phyloP scores from a whole-genome alignment of 2,888 invertebrate species.

The Rhaphigaster nebulosa region DNA sequence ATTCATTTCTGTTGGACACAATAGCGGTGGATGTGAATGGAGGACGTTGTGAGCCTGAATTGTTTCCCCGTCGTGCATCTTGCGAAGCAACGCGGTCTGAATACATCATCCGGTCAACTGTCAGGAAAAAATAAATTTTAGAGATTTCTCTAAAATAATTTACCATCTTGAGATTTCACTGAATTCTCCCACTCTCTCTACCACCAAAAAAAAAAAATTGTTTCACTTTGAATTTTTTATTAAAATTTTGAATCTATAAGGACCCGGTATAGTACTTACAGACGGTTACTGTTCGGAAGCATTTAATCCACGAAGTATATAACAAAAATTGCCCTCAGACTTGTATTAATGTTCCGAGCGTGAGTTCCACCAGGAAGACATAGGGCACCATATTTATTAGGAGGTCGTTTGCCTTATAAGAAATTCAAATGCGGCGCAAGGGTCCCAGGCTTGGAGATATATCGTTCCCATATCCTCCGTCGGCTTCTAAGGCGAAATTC shows the following conservation, averaged over 20 bases:
- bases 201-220: background rate
- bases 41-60: background rate
- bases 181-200: background rate
- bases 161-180: background rate
- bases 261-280: background rate
- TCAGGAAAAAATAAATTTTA: background rate
- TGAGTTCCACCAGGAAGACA: conserved; percentile 37
- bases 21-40: background rate
- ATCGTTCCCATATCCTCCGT: conserved; percentile 29
- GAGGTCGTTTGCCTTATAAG: conserved; percentile 49
- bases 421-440: conserved; percentile 54
- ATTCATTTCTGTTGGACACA: background rate
- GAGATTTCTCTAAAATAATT: background rate
- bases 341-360: conserved; percentile 29
- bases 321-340: conserved; percentile 27
- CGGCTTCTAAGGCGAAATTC: conserved; percentile 44
- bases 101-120: background rate
- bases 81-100: background rate
- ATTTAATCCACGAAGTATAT: background rate
- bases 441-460: conserved; percentile 7
- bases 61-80: background rate
- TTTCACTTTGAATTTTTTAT: background rate
- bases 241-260: background rate
- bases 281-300: no score
- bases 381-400: conserved; percentile 45